Evolutionary conservation across 2,888 invertebrate species (phyloP).

Genomic region (Acanthosepion lycidas): DNA sequence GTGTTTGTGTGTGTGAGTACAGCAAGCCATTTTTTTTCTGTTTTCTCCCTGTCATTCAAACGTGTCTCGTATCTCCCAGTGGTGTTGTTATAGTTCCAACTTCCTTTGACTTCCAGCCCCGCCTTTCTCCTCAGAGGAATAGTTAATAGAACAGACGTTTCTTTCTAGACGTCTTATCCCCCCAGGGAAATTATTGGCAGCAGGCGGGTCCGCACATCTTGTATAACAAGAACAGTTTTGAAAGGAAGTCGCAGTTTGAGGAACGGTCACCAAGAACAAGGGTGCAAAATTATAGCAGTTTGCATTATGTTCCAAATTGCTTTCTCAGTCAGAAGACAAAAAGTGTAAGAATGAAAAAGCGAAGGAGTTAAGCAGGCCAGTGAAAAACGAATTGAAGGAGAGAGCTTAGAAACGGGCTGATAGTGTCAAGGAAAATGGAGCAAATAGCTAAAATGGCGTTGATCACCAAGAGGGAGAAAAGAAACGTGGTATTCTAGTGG

Average conservation of each 20-base stretch:
- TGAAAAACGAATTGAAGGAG: neutral
- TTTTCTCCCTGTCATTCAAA: neutral
- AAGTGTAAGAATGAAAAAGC: neutral
- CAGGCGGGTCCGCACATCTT: neutral
- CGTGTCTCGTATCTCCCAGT: neutral
- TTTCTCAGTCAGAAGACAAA: neutral
- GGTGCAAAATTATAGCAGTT: neutral
- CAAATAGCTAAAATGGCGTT: neutral
- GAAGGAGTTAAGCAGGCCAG: too few relatives aligned
- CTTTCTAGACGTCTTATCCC: neutral
- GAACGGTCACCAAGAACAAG: neutral
- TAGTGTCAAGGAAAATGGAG: neutral
- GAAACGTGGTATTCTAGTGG: too few relatives aligned
- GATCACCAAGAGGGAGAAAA: too few relatives aligned
- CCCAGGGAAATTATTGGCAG: slow-evolving; percentile 18
- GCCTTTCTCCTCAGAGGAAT: neutral
- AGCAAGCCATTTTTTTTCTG: neutral
- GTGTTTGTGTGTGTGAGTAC: neutral
- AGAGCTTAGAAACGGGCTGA: neutral
- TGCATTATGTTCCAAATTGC: neutral
- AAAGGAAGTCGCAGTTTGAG: neutral
- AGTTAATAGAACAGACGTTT: slow-evolving; percentile 11
- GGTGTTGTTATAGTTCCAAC: neutral
- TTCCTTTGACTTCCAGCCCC: neutral
- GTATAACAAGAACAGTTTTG: neutral